Evolutionary conservation across 2,113 vertebrate genomes (phyloP), one percentile per base, ranked within the genome.

Genomic region (Grus americana): DNA sequence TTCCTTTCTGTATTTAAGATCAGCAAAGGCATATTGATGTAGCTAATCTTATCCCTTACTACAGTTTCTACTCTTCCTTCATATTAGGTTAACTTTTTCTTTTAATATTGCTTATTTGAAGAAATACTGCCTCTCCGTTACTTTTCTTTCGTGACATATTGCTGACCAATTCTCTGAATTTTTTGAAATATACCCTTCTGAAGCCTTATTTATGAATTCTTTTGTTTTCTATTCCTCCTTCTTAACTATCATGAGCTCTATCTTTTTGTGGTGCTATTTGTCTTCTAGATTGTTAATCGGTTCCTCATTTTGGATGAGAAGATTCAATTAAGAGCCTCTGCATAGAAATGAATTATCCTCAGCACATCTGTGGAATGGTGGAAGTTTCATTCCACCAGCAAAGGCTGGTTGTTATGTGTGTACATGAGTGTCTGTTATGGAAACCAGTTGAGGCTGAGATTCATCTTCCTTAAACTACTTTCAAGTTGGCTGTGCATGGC

Each of bases 251-350:
- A 52, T 36, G 44, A 68, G 40, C 29, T 80, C 47, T 75, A 21
- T 79, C 15, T 86, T 94, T 96, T 68, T 44, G 29, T 81, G 66
- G 38, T 75, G 47, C 30, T 66, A 79, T 87, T 94, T 89, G 32
- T 95, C 74, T 93, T 95, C 70, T 72, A 44, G 70, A 59, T 82
- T 71, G 73, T 71, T 96, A 85, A 90, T 87, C 12, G 6, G 47
- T 91, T 94, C 65, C 52, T 94, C 54, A 79, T 90, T 95, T 90
- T 88, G 79, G 49, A 44, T 57, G 12, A 72, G 49, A 82, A 90
- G 20, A 61, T 95, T 89, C 61, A 96, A 36, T 85, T 93, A 88
- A 90, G 71, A 93, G 9, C 23, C 44, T 86, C 85, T 93, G 62
- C 49, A 52, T 38, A 79, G 74, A 93, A 85, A 82, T 76, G 18